Evolutionary conservation across 2,797 vertebrate genomes (phyloP), one percentile per base, ranked within the genome.

Genomic region (Schizopygopsis malacanthus): DNA sequence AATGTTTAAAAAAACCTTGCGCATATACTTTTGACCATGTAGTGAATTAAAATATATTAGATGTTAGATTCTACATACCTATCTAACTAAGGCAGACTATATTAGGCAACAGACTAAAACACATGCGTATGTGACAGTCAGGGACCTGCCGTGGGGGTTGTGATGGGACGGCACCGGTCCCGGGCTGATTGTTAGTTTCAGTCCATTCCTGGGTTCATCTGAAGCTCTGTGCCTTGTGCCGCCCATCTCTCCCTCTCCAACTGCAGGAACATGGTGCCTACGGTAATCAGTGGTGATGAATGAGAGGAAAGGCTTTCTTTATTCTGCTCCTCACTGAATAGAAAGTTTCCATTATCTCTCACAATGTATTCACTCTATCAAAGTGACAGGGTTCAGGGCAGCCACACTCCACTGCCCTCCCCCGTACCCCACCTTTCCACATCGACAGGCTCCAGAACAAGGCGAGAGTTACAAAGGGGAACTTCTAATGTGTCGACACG

Each of bases 331-430:
- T 96, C 92, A 93, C 94, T 95, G 95, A 97, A 98, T 96, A 98
- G 95, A 97, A 98, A 97, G 96, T 97, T 98, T 97, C 96, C 96
- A 98, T 99, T 98, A 98, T 97, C 97, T 98, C 94, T 88, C 93
- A 95, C 96, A 96, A 96, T 96, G 97, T 97, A 96, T 97, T 97
- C 97, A 98, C 97, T 99, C 96, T 93, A 97, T 99, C 98, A 98
- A 96, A 96, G 93, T 98, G 97, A 99, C 97, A 98, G 96, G 95
- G 95, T 95, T 95, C 95, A 95, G 94, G 92, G 67, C 91, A 94
- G 95, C 94, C 95, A 97, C 95, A 97, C 96, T 97, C 93, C 94
- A 93, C 93, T 96, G 96, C 94, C 93, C 96, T 94, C 94, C 93
- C 93, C 90, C 92, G 91, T 93, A 95, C 93, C 91, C 87, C 92